Evolutionary conservation across 2,888 invertebrate species (phyloP), one percentile per base, ranked within the genome.

Genomic region (Buathra laborator): DNA sequence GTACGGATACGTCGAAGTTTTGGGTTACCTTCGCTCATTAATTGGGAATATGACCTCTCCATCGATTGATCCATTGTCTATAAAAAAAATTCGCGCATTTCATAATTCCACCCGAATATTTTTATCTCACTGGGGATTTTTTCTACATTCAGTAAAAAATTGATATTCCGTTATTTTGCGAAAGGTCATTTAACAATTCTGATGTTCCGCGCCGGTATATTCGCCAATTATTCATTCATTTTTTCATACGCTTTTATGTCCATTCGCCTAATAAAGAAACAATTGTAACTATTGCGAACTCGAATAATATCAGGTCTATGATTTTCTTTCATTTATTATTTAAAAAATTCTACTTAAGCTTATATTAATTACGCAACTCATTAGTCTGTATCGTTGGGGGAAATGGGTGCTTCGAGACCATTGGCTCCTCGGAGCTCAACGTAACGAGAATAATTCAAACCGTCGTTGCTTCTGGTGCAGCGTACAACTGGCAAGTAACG

Each of bases 311-410:
- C 24, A n/a, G 14, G 29, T 16, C 12, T 62, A 37, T 37, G 9
- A 37, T 7, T 37, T 6, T 16, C 46, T 62, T 48, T 46, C 19
- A 32, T 75, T 32, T 48, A 48, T 48, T 48, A 75, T 64, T 19
- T 48, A 37, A 32, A 16, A 3, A 62, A 46, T 74, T 59, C 48
- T 46, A 24, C 74, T 64, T 32, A 46, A 48, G 74, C 62, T 62
- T 74, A 74, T 62, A 74, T 74, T 74, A 74, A 74, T 74, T 74
- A 62, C 46, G 62, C 37, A 19, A 48, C 62, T 75, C 74, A 32
- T 48, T 16, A 37, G 62, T 12, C 48, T 32, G 12, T 16, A 43
- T 12, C 24, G 59, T 44, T 4, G 46, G 7, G 14, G 46, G 51
- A 24, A 56, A 19, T 12, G 43, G 53, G 16, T 5, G 56, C 44